These are phyloP conservation scores for Peromyscus nudipes DNA, from an alignment of 2,797 vertebrate species.

Conservation along the genomic window DNA sequence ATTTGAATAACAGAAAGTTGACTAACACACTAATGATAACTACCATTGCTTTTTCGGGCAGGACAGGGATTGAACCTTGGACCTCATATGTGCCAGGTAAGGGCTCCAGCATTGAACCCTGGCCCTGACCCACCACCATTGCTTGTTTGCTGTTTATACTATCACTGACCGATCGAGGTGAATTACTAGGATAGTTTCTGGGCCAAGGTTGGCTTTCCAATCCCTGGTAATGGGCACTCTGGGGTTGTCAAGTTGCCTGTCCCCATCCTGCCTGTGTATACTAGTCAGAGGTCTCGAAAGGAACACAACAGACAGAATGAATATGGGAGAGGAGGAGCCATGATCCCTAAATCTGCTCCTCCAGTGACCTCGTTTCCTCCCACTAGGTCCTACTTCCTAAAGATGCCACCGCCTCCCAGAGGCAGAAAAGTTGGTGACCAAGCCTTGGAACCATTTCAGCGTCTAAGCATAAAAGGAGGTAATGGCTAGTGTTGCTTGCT, in stretches of 20 bases:
- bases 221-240: not conserved
- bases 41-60: not conserved
- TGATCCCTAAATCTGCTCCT: too few species aligned
- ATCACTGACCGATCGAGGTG: not conserved
- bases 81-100: not conserved
- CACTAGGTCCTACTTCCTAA: not conserved
- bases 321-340: not conserved
- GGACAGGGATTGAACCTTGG: not conserved
- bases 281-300: not conserved
- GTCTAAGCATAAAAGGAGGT: not conserved
- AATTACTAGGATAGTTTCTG: not conserved
- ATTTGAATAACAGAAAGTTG: not conserved
- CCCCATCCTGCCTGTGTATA: not conserved
- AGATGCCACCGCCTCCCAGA: not conserved
- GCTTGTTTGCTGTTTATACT: not conserved
- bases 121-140: too few species aligned
- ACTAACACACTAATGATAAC: not conserved
- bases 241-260: not conserved
- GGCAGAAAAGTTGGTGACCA: not conserved
- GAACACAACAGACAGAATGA: not conserved
- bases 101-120: not conserved
- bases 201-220: not conserved
- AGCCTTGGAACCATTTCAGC: not conserved
- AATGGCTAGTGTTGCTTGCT: not conserved
- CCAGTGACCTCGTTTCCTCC: not conserved